Evolutionary conservation across 1,140 invertebrate species (phyloP).

Genomic region (Cydia splendana): DNA sequence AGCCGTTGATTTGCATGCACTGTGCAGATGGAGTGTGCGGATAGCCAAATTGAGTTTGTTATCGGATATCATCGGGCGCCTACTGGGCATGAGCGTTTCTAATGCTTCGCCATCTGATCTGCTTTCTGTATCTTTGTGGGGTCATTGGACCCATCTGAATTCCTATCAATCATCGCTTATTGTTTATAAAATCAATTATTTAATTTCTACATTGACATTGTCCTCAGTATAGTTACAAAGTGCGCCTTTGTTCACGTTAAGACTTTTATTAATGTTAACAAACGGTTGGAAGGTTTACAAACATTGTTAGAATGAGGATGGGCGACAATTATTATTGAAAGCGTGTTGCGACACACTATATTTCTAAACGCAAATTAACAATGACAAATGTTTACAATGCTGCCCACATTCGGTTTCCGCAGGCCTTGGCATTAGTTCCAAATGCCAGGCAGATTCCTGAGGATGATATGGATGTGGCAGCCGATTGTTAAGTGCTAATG

Average conservation of each 20-base stretch:
- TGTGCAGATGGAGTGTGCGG: not conserved
- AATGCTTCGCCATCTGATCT: not conserved
- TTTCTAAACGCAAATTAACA: slow-evolving; percentile 65
- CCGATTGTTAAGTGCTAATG: slow-evolving; percentile 62
- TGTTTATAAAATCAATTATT: not conserved
- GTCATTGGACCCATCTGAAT: not conserved
- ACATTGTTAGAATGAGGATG: slow-evolving; percentile 14
- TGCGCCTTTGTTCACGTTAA: not conserved
- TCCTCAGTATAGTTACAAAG: not conserved
- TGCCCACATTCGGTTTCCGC: slow-evolving; percentile 56
- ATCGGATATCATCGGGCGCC: slow-evolving; percentile 6
- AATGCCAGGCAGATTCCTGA: slow-evolving; percentile 68
- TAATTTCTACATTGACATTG: not conserved
- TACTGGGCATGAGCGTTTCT: slow-evolving; percentile 5
- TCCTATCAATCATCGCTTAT: not conserved
- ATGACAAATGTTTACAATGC: slow-evolving; percentile 61
- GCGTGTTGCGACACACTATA: slow-evolving; percentile 39
- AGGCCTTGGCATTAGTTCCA: slow-evolving; percentile 71
- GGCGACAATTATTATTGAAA: slow-evolving; percentile 13
- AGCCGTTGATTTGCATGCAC: slow-evolving; percentile 23
- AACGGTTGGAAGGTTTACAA: not conserved
- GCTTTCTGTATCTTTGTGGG: not conserved
- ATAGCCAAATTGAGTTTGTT: slow-evolving; percentile 19
- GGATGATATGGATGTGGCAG: slow-evolving; percentile 59
- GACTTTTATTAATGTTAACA: slow-evolving; percentile 10